Evolutionary conservation across 2,888 invertebrate species (phyloP), one percentile per base, ranked within the genome.

Genomic region (Neocrepidodera transversa): DNA sequence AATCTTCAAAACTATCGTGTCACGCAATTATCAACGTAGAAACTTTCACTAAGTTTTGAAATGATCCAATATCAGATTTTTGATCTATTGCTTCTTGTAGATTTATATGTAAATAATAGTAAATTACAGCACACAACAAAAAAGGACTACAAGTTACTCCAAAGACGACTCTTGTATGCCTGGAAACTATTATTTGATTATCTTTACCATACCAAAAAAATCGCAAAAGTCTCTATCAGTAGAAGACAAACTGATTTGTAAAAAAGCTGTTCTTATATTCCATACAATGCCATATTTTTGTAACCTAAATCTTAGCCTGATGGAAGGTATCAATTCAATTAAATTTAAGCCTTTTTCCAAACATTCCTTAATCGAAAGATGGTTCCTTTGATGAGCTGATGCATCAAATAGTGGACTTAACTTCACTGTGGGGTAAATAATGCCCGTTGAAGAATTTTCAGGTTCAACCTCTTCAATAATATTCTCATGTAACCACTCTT

Each of bases 261-360:
- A 57, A 58, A 76, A 76, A 0, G 73, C 74, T 47, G 71, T 71
- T 11, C 61, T 28, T 2, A 76, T 74, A 57, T 74, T 72, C 5
- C 71, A 50, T 2, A 65, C 54, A 1, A 69, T 64, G 5, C 68
- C 73, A 45, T 69, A 57, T 40, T 51, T 60, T 20, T 51, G 23
- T 7, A 53, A 18, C 10, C 67, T 52, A 59, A 71, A 71, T 42
- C 54, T 43, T 20, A 49, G 16, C 6, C 57, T 58, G n/a, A 63
- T 60, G 5, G 40, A 7, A 26, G 57, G 57, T 47, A 68, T 68
- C 26, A 54, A 20, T 23, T 67, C 62, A 13, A 53, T 53, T 6
- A 53, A 7, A 20, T 63, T 60, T 35, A 45, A 28, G 2, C 65
- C 58, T 17, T 60, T 65, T 26, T 65, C 61, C 5, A 65, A 47